A percentile compares a stretch with the other conserved stretches of the same genome.
These are phyloP conservation scores for Balaeniceps rex DNA, from an alignment of 2,113 vertebrate genomes.

Conservation along the genomic window DNA sequence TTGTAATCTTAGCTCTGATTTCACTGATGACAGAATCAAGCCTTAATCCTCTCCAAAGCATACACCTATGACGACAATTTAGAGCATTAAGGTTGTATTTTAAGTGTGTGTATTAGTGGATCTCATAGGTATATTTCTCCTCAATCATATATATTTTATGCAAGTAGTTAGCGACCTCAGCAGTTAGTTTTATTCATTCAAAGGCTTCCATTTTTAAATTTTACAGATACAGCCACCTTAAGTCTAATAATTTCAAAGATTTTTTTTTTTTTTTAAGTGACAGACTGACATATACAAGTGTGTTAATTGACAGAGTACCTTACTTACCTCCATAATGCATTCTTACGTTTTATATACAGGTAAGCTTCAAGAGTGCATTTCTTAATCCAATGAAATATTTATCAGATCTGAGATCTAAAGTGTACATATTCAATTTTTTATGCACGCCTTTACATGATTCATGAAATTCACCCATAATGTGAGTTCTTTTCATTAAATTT, in stretches of 20 bases:
- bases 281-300: constrained; percentile 20
- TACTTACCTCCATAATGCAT: constrained; percentile 23
- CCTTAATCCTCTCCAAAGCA: not conserved
- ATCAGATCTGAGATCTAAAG: constrained; percentile 55
- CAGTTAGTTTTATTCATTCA: not conserved
- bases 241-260: constrained; percentile 32
- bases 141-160: not conserved
- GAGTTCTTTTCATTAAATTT: constrained; percentile 66
- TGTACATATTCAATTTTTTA: constrained; percentile 67
- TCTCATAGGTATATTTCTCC: not conserved
- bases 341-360: constrained; percentile 41
- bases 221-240: not conserved
- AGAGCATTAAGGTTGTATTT: not conserved
- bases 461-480: constrained; percentile 42
- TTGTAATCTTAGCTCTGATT: not conserved
- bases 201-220: not conserved
- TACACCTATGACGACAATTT: not conserved
- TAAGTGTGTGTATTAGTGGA: not conserved
- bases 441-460: constrained; percentile 64
- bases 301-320: constrained; percentile 64
- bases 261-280: not conserved
- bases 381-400: constrained; percentile 67
- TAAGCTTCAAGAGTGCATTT: constrained; percentile 55
- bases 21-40: not conserved
- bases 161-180: not conserved